Evolutionary conservation across 2,113 vertebrate genomes (phyloP), one percentile per base, ranked within the genome.

Genomic region (Gallinago paraguaiae): DNA sequence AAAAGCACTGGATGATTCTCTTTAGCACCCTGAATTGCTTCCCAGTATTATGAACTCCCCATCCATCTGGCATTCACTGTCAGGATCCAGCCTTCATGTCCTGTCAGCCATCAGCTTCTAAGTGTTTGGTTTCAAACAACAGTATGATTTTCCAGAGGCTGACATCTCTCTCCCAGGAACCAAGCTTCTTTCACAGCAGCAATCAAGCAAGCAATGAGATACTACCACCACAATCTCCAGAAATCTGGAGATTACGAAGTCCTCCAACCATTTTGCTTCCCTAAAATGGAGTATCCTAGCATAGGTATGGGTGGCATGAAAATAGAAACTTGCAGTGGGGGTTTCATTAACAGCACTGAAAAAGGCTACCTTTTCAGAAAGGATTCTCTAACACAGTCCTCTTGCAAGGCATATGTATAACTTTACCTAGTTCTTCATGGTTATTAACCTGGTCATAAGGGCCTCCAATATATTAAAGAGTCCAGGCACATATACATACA

Each of bases 271-370:
- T 72, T 59, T 59, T 37, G 8, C 35, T 50, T 45, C 48, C 79
- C 39, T 9, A 37, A 50, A 90, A 39, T 37, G 6, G 56, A 54
- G 41, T 33, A 43, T 6, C 10, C 39, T 60, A 24, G 54, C 8
- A 31, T 12, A 60, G 17, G 57, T 48, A 48, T 0, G 0, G 18
- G n/a, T 46, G 43, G 13, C 48, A 82, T 24, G 48, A 57, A 88
- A 89, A 77, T 2, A 30, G 8, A 70, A 74, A 48, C 20, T 48
- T 74, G 33, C 15, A 70, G 41, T 27, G 17, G 17, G 12, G 5
- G 76, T 64, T 82, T 92, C 56, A 88, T 5, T 63, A 37, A 23
- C 18, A 57, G 18, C 31, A 41, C 39, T 12, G 12, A 82, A 82
- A 82, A 9, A 8, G 6, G 7, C 17, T 63, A 28, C 20, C 48